Evolutionary conservation across 2,113 vertebrate species (phyloP), one percentile per base, ranked within the genome.

Genomic region (Montifringilla adamsi): DNA sequence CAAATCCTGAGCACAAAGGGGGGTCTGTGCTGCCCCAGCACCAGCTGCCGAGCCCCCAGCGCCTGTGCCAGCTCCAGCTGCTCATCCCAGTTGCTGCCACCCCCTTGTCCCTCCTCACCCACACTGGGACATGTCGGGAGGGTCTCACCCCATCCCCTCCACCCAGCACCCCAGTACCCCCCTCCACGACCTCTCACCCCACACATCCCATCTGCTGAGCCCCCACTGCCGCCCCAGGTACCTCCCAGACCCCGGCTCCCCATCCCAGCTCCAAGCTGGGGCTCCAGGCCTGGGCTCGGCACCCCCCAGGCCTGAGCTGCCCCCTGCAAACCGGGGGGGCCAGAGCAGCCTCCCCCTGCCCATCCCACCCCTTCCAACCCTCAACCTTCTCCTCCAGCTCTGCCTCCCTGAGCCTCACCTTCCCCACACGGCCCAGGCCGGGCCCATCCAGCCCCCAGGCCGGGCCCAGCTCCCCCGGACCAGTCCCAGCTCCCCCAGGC

Each of bases 71-170:
- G 69, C 78, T 37, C 83, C 95, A 95, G 92, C 92, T 94, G 95
- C 87, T 91, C 87, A 20, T 47, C 53, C 84, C 92, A 55, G 37
- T 2, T 86, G 87, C 80, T 76, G 80, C 52, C 55, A 56, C 11
- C 8, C 22, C 26, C 9, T 21, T 9, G 37, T 11, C 10, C 33
- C 27, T 23, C 6, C 6, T 28, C 28, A 7, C 26, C 22, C 46
- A 4, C 35, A 31, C 7, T 4, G 52, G 11, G 3, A 35, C 7
- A 0, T 2, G 13, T 31, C 0, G 0, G 44, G 67, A 62, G 15
- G 5, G 80, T 46, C 13, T 55, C 79, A 44, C 17, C 37, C 69
- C 35, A 14, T 1, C 15, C 26, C 16, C 37, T 27, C 20, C 75
- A 35, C 33, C 53, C 64, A 13, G 31, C 17, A 16, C 14, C 31